Conservation (phyloP, 2,113 vertebrate species). For the Sorex araneus region DNA sequence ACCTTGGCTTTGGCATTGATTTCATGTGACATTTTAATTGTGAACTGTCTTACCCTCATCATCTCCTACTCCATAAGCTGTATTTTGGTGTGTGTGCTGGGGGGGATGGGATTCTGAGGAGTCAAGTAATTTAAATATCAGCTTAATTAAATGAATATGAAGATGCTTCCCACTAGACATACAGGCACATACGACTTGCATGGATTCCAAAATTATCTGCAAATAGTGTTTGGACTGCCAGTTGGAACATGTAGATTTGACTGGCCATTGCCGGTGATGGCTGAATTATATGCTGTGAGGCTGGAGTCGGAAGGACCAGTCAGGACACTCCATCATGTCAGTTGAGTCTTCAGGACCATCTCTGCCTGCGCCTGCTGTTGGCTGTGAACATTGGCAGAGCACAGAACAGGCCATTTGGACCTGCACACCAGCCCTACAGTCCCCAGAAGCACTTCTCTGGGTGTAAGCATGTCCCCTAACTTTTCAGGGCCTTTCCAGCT, state of each 20-base stretch:
- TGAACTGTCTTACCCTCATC: slow-evolving; percentile 45
- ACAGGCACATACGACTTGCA: neutral
- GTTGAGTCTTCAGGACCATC: neutral
- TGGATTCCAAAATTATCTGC: neutral
- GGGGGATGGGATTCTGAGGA: neutral
- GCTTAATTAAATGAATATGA: slow-evolving; percentile 59
- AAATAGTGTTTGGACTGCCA: neutral
- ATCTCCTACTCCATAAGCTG: slow-evolving; percentile 18
- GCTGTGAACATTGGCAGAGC: neutral
- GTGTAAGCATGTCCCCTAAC: too few relatives aligned
- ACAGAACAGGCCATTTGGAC: neutral
- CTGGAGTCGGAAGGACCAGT: neutral
- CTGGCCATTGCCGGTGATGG: neutral
- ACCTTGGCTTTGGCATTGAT: slow-evolving; percentile 53
- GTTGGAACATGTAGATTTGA: neutral
- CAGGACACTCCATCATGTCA: neutral
- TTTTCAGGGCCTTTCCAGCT: neutral
- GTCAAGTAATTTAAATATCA: slow-evolving; percentile 45
- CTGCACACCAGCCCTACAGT: neutral
- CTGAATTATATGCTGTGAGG: neutral
- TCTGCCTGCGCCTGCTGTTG: neutral
- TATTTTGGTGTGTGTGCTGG: neutral
- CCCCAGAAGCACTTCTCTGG: neutral
- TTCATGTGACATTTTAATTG: slow-evolving; percentile 65
- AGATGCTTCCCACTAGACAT: neutral